Base-by-base conservation (phyloP, 2,797 vertebrate species). In the Scolopax rusticola region DNA sequence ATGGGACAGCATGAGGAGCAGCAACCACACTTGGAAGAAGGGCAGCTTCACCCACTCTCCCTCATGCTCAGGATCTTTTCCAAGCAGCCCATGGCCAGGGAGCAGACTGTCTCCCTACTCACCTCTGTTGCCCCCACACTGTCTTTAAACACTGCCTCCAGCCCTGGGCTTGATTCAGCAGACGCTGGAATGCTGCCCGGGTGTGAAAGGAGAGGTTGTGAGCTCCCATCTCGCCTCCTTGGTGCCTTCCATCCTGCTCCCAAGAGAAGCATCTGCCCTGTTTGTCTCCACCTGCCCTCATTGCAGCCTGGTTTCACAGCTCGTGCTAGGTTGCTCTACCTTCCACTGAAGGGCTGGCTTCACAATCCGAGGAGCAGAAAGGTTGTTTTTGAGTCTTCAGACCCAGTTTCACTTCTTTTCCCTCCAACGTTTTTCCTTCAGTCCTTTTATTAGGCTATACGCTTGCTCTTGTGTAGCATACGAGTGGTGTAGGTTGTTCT, bases 1-100 rank as follows among this genome's bases (percentile, higher is more conserved):
- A 6, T 1, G 19, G 25, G 21, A 47, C 0, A 2, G 36, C 2
- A 11, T 0, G 1, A 61, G 57, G 9, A 57, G 57, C 69, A 60
- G 64, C 53, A 84, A 6, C 19, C 21, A 20, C 21, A 23, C 11
- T 28, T 79, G 63, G 59, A 69, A 90, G 28, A 56, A 79, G 57
- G 63, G 48, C 67, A 61, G 23, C 15, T 71, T 69, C 77, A 9
- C 24, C 27, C 38, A 48, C 30, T 53, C 33, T 36, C 12, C 45
- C n/a, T 45, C 1, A 23, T 0, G 4, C 56, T 84, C 54, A 36
- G 88, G 74, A 65, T 80, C 78, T 69, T 50, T 80, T 93, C 85
- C 88, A 93, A 89, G 86, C 41, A 43, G 94, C 83, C 88, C 38
- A 11, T 24, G 67, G 90, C 90, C 89, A 14, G 50, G 50, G 73